Evolutionary conservation across 2,113 vertebrate species (phyloP), one percentile per base, ranked within the genome.

Genomic region (Hyla sarda): DNA sequence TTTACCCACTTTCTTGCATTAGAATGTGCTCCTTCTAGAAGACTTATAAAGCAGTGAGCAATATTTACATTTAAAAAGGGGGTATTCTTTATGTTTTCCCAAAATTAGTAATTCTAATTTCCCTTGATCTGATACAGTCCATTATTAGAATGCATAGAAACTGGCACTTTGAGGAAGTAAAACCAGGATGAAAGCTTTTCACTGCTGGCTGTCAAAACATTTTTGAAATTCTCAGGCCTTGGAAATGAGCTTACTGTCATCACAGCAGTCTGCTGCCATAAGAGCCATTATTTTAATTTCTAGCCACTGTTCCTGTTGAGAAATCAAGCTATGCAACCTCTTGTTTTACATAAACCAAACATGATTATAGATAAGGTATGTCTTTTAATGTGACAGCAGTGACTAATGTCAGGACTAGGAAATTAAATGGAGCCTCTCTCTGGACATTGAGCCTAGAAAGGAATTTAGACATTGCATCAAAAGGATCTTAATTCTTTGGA

Each of bases 231-330:
- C 87, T 91, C 85, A 89, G 85, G 32, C 67, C 82, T 65, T 79
- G 88, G 84, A 93, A 94, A 93, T 92, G 89, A 92, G 48, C 88
- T 92, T 90, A 89, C 90, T 93, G 88, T 92, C 90, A 92, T 92
- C 86, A 88, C 88, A 93, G 88, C 82, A 93, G 85, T 90, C 88
- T 93, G 88, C 80, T 91, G 73, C 84, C 82, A 50, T 86, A 89
- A 89, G 72, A 90, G 37, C 87, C 79, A 90, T 93, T 92, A 90
- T 92, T 94, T 92, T 92, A 91, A 92, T 92, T 92, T 90, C 80
- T 90, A 89, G 69, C 37, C 86, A 45, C 58, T 87, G 41, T 88
- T 90, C 86, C 89, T 90, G 5, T 91, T 90, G 87, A 88, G 87
- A 92, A 91, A 91, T 89, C 87, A 90, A 87, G 58, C 79, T 90